Evolutionary conservation across 2,113 vertebrate genomes (phyloP).

Genomic region (Cephalopholis sonnerati): DNA sequence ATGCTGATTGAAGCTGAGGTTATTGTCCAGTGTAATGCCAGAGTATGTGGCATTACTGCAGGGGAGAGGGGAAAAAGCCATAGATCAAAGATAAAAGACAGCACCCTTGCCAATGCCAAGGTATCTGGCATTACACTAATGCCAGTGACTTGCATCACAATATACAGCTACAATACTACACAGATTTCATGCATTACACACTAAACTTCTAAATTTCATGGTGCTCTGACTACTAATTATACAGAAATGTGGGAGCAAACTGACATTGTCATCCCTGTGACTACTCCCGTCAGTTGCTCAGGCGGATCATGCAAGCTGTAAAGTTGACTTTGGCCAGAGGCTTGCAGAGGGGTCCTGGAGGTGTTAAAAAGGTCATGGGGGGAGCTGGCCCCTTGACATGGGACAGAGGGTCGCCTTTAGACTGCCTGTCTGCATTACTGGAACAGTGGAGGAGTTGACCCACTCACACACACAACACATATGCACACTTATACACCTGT

Average conservation of each 20-base stretch:
- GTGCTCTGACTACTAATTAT: background rate
- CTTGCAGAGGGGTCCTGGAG: slow-evolving; percentile 57
- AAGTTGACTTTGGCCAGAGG: slow-evolving; percentile 64
- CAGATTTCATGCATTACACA: background rate
- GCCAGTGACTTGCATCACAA: background rate
- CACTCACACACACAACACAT: slow-evolving; percentile 20
- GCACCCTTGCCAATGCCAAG: too few relatives aligned
- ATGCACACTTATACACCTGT: slow-evolving; percentile 58
- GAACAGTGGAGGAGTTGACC: slow-evolving; percentile 48
- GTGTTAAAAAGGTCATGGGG: slow-evolving; percentile 73
- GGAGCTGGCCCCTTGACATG: slow-evolving; percentile 55
- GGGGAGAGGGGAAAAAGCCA: too few relatives aligned
- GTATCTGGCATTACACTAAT: too few relatives aligned
- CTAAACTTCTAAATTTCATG: background rate
- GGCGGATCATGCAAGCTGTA: slow-evolving; percentile 26
- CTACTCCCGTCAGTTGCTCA: slow-evolving; percentile 15
- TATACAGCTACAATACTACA: background rate
- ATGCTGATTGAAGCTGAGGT: too few relatives aligned
- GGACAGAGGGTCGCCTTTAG: slow-evolving; percentile 51
- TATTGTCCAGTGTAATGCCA: too few relatives aligned
- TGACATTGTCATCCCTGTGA: background rate
- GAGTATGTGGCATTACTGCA: too few relatives aligned
- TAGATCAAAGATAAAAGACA: too few relatives aligned
- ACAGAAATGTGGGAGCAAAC: background rate
- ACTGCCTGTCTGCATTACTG: slow-evolving; percentile 78